A percentile compares a stretch with the other conserved stretches of the same genome.
Evolutionary conservation across 1,140 invertebrate species (phyloP).

Genomic region (Oscheius sp.): DNA sequence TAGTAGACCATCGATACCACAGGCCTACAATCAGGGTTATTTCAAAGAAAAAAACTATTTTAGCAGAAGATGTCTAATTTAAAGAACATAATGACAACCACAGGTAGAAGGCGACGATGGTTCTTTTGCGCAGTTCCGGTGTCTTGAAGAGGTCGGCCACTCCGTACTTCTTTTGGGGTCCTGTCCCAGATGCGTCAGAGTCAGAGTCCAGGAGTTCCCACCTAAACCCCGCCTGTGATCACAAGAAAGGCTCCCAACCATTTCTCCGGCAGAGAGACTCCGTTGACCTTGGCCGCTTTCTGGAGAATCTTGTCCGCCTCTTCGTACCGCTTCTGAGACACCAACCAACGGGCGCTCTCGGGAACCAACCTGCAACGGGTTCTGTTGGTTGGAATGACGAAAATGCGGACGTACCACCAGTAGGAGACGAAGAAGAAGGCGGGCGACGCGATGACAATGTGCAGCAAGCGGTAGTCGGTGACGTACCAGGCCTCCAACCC

Average conservation of each 20-base stretch:
- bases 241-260: conserved; percentile 50
- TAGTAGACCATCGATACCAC: conserved; percentile 61
- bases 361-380: conserved; percentile 61
- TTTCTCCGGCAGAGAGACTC: conserved; percentile 47
- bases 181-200: background rate
- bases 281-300: conserved; percentile 57
- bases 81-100: conserved; percentile 6
- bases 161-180: conserved; percentile 35
- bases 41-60: background rate
- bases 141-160: conserved; percentile 55
- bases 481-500: conserved; percentile 23
- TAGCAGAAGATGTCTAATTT: background rate
- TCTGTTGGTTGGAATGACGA: conserved; percentile 52
- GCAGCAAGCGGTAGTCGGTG: conserved; percentile 34
- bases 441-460: conserved; percentile 29
- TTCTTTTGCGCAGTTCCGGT: conserved; percentile 46
- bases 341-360: conserved; percentile 62
- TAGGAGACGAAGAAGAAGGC: conserved; percentile 36
- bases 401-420: conserved; percentile 22
- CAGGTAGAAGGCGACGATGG: conserved; percentile 33
- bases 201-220: conserved; percentile 3
- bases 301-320: conserved; percentile 57
- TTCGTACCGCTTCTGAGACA: conserved; percentile 57
- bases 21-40: conserved; percentile 45
- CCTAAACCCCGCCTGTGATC: background rate